Conservation (phyloP, 1,140 invertebrate genomes). For the Solen grandis region DNA sequence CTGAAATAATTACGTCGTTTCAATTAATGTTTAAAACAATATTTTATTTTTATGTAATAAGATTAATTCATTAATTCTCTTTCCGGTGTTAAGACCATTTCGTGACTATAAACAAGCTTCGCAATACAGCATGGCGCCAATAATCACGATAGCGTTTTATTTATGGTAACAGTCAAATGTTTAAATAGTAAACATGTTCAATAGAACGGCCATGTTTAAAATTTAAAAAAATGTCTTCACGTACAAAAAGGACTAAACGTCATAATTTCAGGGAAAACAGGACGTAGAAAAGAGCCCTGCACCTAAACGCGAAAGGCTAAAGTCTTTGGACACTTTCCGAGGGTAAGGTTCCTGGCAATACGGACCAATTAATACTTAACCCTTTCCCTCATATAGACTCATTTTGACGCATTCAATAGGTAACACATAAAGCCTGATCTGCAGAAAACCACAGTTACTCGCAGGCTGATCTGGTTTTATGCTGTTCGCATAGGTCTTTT, state of each 20-base stretch:
- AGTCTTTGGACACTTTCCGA: conserved; percentile 91
- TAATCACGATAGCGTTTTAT: not conserved
- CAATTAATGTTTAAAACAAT: too few relatives aligned
- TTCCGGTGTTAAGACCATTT: too few relatives aligned
- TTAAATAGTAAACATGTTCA: not conserved
- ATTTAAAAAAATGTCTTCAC: not conserved
- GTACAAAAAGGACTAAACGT: not conserved
- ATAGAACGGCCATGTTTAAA: not conserved
- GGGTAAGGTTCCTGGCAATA: conserved; percentile 83
- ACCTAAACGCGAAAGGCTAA: conserved; percentile 55
- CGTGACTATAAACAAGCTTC: too few relatives aligned
- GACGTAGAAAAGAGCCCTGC: not conserved
- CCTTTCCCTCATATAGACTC: not conserved
- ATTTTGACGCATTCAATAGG: not conserved
- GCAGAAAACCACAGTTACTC: too few relatives aligned
- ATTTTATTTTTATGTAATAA: too few relatives aligned
- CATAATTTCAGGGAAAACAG: not conserved
- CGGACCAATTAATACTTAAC: not conserved
- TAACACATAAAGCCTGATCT: not conserved
- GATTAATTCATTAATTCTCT: too few relatives aligned
- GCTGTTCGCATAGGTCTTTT: too few relatives aligned
- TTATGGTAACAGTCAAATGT: not conserved
- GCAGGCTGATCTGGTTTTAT: too few relatives aligned
- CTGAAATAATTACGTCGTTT: too few relatives aligned
- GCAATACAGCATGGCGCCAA: too few relatives aligned